phyloP scores from a whole-genome alignment of 2,888 invertebrate genomes.

The Bruchidius siliquastri region DNA sequence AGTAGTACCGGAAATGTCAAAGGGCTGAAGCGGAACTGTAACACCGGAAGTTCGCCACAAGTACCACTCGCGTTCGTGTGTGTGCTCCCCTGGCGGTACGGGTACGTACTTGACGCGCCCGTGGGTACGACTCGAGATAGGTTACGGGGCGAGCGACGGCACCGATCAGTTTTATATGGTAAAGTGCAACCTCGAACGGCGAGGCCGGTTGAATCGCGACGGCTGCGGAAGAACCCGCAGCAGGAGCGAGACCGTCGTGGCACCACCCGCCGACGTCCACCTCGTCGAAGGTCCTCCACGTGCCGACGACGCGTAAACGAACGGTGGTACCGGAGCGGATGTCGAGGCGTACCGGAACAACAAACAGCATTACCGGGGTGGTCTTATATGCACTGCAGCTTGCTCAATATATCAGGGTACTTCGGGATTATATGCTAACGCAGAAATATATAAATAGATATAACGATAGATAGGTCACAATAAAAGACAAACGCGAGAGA shows the following conservation, averaged over 20 bases:
- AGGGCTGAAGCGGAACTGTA: not conserved
- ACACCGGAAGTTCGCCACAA: not conserved
- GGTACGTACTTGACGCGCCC: not conserved
- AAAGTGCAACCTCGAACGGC: conserved; percentile 40
- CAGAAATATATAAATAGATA: no score
- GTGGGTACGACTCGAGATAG: not conserved
- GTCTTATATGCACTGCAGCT: not conserved
- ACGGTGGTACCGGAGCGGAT: not conserved
- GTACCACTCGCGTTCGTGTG: not conserved
- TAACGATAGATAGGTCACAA: no score
- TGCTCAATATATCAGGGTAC: no score
- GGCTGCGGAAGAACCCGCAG: conserved; percentile 40
- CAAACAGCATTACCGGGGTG: not conserved
- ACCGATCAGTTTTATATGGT: conserved; percentile 35
- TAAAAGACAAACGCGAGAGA: no score
- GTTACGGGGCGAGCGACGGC: conserved; percentile 30
- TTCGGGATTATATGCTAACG: no score
- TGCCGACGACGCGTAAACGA: not conserved
- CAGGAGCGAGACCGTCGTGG: conserved; percentile 5
- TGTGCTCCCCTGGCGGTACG: not conserved
- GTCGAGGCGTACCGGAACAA: not conserved
- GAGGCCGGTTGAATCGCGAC: conserved; percentile 31
- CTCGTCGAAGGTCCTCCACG: not conserved
- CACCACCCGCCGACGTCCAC: not conserved
- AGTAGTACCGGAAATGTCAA: not conserved